These are phyloP conservation scores for Hymenopus coronatus DNA, from an alignment of 2,888 invertebrate species.

Conservation along the genomic window DNA sequence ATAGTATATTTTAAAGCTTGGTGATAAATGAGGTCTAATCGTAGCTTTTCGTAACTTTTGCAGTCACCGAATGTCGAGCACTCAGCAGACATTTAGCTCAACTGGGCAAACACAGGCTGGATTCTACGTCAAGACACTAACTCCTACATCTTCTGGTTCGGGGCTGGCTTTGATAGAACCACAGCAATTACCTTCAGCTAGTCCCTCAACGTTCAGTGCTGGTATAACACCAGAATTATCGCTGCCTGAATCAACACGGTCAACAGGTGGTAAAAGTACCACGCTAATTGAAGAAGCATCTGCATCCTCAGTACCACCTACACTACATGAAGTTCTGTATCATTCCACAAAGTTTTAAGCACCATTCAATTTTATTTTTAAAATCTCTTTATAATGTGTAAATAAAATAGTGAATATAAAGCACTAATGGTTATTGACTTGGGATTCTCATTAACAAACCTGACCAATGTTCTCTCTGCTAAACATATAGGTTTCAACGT, in stretches of 20 bases:
- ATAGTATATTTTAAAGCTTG: no score
- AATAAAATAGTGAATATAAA: neutral
- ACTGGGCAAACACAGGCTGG: neutral
- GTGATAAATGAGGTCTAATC: no score
- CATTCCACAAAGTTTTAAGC: conserved; percentile 5
- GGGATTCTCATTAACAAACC: no score
- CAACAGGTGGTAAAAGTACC: neutral
- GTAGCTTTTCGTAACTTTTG: neutral
- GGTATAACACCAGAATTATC: neutral
- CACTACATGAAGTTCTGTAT: neutral
- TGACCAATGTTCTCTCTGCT: no score
- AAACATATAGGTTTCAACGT: no score
- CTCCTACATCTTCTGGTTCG: neutral
- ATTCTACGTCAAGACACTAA: neutral
- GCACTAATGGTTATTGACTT: no score
- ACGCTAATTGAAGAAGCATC: neutral
- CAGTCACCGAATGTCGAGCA: neutral
- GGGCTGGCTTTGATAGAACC: neutral
- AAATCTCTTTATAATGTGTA: neutral
- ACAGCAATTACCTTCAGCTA: neutral
- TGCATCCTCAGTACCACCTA: neutral
- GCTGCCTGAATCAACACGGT: neutral
- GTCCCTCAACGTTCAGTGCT: neutral
- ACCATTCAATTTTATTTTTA: neutral
- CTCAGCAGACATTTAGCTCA: neutral